Base-by-base conservation (phyloP, 2,797 vertebrate species). In the Megaceryle alcyon region DNA sequence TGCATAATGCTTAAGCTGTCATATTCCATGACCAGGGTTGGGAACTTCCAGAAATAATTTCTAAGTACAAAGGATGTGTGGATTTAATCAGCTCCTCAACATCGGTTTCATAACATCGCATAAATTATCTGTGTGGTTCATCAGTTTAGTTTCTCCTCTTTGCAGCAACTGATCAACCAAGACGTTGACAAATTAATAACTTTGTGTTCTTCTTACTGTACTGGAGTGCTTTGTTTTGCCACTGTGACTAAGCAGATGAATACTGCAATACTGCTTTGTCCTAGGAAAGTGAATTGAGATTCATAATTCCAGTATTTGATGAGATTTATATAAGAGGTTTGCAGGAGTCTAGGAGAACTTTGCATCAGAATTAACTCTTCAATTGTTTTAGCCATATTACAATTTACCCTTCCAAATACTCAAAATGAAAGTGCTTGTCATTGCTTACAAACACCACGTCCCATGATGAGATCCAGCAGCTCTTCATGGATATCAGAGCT, bases 21-120 rank as follows among this genome's bases (percentile, higher is more conserved):
- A 63, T 59, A 84, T 60, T 71, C 48, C 75, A 73, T 0, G 1
- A 48, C 43, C 33, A 39, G 44, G 7, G 35, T 31, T 75, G 37
- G 56, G 59, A 92, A 44, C 61, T 72, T 86, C 33, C 70, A 95
- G 75, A 85, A 95, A 82, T 73, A 35, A 60, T 70, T 85, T 87
- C 53, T 8, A 57, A 87, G 57, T 73, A 85, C 78, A 91, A 88
- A 86, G 59, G 19, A 57, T 91, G 60, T n/a, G 43, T 77, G 75
- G 44, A 59, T 82, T 85, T 89, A 91, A 89, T 89, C 84, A 51
- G 51, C 33, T 93, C 29, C 54, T 82, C 48, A 43, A 63, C 87
- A 77, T 90, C 77, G 66, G 53, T 70, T 92, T 87, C 57, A 66
- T 56, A 87, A 79, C 23, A 77, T 31, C 60, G 39, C 17, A 4